Base-by-base conservation (phyloP, 2,888 invertebrate species). In the Microchrysa polita region DNA sequence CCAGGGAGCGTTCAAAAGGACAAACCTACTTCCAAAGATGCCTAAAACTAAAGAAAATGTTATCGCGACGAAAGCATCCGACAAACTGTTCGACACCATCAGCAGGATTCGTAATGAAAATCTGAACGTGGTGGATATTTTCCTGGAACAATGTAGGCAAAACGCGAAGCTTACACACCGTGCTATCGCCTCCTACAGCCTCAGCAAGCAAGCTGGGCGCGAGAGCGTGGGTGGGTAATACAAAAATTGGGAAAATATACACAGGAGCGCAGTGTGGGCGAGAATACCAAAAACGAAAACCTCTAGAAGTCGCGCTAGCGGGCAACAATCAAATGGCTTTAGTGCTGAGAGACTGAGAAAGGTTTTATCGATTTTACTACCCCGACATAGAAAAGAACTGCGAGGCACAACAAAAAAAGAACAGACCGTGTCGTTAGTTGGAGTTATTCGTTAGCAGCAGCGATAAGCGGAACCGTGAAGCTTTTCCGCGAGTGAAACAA, bases 21-120 rank as follows among this genome's bases (percentile, higher is more conserved):
- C 48, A 48, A 48, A 12, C 16, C 48, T 7, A 48, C 4, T 55
- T 55, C 55, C n/a, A n/a, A n/a, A 55, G 22, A 55, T 20, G 18
- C 18, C 55, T 55, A 16, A 34, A 48, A 55, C 55, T 55, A 55
- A 16, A 16, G n/a, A 34, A 16, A 5, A 42, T 57, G 57, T 20
- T 59, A 77, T 80, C 80, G 81, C 82, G 82, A 79, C 82, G 82
- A 80, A 82, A 82, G 82, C 82, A 82, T 82, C 81, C 83, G 83
- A 83, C 83, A 82, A 83, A 83, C 83, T 83, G 82, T 81, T 72
- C 5, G 42, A n/a, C n/a, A n/a, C 55, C 23, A 16, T 16, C 27
- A 34, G 27, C 27, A 10, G 27, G 27, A 48, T 53, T 34, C 53
- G 2, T 67, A 18, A 53, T 23, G 44, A 7, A 60, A 60, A 72